Percentiles rank a stretch among this genome's conserved stretches.
Evolutionary conservation across 2,113 vertebrate species (phyloP).

Genomic region (Melanerpes aurifrons): DNA sequence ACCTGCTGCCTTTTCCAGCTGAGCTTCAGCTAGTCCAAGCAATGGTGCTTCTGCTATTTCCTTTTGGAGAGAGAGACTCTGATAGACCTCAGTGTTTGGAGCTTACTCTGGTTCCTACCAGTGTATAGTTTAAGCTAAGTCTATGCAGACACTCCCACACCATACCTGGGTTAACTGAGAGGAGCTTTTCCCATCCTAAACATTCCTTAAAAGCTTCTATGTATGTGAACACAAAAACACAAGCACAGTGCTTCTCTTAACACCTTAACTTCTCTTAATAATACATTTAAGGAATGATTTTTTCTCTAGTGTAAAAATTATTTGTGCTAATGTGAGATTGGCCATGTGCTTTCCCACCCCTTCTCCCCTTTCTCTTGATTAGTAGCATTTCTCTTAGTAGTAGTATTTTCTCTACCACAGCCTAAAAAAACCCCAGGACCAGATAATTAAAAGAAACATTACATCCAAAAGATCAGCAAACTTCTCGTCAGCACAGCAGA

Average conservation of each 20-base stretch:
- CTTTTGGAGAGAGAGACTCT: slow-evolving; percentile 46
- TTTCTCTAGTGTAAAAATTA: background rate
- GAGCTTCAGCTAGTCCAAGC: slow-evolving; percentile 30
- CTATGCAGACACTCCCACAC: background rate
- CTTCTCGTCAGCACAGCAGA: background rate
- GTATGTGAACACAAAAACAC: background rate
- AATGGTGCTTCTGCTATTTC: slow-evolving; percentile 46
- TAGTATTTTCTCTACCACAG: background rate
- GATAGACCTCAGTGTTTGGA: slow-evolving; percentile 6
- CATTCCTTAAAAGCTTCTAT: background rate
- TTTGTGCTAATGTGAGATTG: background rate
- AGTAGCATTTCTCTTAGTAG: background rate
- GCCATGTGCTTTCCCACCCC: background rate
- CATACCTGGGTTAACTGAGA: background rate
- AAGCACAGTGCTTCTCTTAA: background rate
- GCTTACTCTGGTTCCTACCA: slow-evolving; percentile 6
- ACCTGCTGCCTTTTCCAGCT: slow-evolving; percentile 47
- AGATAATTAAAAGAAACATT: background rate
- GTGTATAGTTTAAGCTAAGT: background rate
- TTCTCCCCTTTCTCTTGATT: background rate
- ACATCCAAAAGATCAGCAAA: background rate
- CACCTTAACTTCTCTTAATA: background rate
- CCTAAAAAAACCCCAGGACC: background rate
- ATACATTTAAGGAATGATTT: background rate
- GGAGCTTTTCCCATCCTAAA: background rate